Evolutionary conservation across 1,140 invertebrate species (phyloP), one percentile per base, ranked within the genome.

Genomic region (Pseudomyrmex gracilis): DNA sequence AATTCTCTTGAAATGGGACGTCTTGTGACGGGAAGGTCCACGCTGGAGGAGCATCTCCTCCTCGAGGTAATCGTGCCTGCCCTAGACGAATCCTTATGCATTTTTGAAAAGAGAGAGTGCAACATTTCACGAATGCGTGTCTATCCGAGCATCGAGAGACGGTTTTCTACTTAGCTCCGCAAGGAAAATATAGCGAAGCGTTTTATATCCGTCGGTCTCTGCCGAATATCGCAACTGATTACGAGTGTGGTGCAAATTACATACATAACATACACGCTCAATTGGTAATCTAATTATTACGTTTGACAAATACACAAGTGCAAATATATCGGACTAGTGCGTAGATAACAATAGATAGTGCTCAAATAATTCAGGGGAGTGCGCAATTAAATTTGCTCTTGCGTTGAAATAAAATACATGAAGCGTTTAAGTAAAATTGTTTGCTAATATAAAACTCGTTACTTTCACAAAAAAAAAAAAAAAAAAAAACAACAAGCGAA

Each of bases 41-140:
- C 84, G 80, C 70, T 86, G 77, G 87, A 88, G 58, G 89, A 91
- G 55, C 74, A 64, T 77, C 87, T 84, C 71, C 87, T 84, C 71
- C 90, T 87, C 53, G 89, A 89, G 15, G 45, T 68, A 71, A 76
- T 68, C 66, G 63, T 85, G 77, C 88, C 89, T 86, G 85, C 82
- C 89, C 82, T 83, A 66, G 88, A 85, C 74, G 88, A 83, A 84
- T 90, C 89, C 91, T 92, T 91, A 88, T 85, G 76, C 74, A 83
- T 74, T 89, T 88, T 88, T 88, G 76, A 85, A 88, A 88, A 66
- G 49, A 83, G 24, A 58, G 63, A 68, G 80, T 63, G 70, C 66
- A 71, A 61, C 68, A 84, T 85, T 87, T 86, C 55, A 61, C 64
- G 73, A 84, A 80, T 73, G 74, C 64, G 45, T 84, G n/a, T 77